Evolutionary conservation across 2,888 invertebrate species (phyloP).

Genomic region (Oxystoma pomonae): DNA sequence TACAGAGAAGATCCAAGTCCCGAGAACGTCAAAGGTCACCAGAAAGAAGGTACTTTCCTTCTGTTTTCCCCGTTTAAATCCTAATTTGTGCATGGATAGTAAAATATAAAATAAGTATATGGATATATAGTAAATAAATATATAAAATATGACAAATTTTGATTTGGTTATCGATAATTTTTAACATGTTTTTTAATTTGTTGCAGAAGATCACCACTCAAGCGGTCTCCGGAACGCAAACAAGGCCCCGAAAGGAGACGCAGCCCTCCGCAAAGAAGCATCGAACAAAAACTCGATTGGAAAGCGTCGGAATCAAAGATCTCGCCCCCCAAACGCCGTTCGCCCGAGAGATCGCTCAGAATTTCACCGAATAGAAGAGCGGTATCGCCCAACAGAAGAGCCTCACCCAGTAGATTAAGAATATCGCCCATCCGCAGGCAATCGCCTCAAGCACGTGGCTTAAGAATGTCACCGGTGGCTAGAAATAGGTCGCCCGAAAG

Average conservation of each 20-base stretch:
- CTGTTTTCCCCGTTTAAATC: background rate
- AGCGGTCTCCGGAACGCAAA: background rate
- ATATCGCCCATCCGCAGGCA: slow-evolving; percentile 10
- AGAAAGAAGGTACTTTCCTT: background rate
- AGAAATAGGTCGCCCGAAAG: background rate
- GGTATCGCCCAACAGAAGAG: background rate
- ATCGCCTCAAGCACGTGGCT: background rate
- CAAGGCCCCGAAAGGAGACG: background rate
- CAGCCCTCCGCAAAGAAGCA: slow-evolving; percentile 1
- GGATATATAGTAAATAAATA: too few relatives aligned
- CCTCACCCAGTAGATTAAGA: slow-evolving; percentile 6
- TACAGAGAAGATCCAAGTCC: background rate
- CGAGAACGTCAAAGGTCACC: slow-evolving; percentile 2
- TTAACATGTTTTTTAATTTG: too few relatives aligned
- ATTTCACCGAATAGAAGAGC: slow-evolving; percentile 1
- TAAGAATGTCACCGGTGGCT: background rate
- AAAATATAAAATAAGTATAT: too few relatives aligned
- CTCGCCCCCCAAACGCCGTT: background rate
- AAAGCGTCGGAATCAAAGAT: too few relatives aligned
- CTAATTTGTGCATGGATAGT: too few relatives aligned
- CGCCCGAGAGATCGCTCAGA: background rate
- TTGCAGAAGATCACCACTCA: background rate
- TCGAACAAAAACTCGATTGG: too few relatives aligned
- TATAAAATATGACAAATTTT: too few relatives aligned
- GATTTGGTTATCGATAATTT: too few relatives aligned